Conservation (phyloP, 1,140 invertebrate species). For the Drosophila obscura region DNA sequence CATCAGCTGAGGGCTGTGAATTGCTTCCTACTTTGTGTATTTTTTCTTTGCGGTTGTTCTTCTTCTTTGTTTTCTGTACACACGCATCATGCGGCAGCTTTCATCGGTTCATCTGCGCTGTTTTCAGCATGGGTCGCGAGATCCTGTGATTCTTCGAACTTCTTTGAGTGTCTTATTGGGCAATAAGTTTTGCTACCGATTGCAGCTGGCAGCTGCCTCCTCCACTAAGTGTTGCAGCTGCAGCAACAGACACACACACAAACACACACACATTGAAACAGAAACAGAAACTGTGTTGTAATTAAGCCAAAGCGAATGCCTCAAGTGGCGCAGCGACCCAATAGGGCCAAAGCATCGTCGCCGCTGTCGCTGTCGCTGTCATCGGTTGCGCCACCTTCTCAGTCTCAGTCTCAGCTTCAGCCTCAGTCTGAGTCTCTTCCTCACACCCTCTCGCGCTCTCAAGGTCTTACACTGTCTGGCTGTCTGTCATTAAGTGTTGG, state of each 20-base stretch:
- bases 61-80: no score
- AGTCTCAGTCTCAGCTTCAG: constrained; percentile 2
- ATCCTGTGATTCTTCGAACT: no score
- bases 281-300: constrained; percentile 28
- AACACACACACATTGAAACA: no score
- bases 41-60: no score
- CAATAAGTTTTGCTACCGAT: background rate
- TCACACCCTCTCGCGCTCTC: background rate
- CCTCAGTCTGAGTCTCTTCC: constrained; percentile 5
- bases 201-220: background rate
- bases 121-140: no score
- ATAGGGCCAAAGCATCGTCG: constrained; percentile 13
- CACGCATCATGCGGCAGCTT: background rate
- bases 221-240: constrained; percentile 22
- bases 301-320: constrained; percentile 36
- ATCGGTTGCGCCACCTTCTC: constrained; percentile 32
- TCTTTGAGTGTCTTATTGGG: no score
- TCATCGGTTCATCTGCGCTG: background rate
- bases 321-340: constrained; percentile 31
- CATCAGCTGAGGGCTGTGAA: no score
- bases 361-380: constrained; percentile 5
- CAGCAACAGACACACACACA: background rate
- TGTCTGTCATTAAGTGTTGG: constrained; percentile 41
- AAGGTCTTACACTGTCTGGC: constrained; percentile 39
- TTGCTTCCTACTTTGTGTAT: no score